These are phyloP conservation scores for Henicopernis longicauda DNA, from an alignment of 2,113 vertebrate genomes.

Conservation along the genomic window DNA sequence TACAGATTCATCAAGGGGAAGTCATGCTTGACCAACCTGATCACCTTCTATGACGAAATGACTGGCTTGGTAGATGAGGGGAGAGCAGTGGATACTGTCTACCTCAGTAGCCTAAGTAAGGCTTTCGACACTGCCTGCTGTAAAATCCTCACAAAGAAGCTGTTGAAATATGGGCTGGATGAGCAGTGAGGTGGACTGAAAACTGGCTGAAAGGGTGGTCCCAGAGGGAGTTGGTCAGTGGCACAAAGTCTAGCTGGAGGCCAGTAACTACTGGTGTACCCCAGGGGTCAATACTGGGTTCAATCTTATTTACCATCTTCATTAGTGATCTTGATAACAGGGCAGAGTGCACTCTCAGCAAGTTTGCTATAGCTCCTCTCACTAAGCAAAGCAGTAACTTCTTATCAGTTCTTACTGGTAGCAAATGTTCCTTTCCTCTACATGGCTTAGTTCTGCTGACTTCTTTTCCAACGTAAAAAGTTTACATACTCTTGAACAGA, in stretches of 20 bases:
- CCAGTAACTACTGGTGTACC: neutral
- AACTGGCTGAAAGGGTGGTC: neutral
- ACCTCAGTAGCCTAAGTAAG: neutral
- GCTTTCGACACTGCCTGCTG: neutral
- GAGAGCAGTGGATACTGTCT: neutral
- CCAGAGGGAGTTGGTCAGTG: neutral
- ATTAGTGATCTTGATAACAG: neutral
- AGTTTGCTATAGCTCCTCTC: neutral
- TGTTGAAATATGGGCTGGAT: neutral
- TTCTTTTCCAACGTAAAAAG: neutral
- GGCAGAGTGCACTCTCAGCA: neutral
- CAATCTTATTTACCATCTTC: rapidly evolving
- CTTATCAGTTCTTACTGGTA: neutral
- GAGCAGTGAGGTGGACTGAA: neutral
- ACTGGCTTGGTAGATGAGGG: neutral
- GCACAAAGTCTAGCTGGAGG: neutral
- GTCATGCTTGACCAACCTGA: neutral
- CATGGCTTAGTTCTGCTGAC: neutral
- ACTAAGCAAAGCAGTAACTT: neutral
- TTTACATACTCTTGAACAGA: neutral
- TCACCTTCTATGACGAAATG: neutral
- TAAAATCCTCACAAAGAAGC: neutral
- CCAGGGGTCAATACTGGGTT: neutral
- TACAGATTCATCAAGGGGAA: neutral
- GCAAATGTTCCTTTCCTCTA: neutral